These are phyloP conservation scores for Bufo bufo DNA, from an alignment of 2,113 vertebrate species.

Conservation along the genomic window DNA sequence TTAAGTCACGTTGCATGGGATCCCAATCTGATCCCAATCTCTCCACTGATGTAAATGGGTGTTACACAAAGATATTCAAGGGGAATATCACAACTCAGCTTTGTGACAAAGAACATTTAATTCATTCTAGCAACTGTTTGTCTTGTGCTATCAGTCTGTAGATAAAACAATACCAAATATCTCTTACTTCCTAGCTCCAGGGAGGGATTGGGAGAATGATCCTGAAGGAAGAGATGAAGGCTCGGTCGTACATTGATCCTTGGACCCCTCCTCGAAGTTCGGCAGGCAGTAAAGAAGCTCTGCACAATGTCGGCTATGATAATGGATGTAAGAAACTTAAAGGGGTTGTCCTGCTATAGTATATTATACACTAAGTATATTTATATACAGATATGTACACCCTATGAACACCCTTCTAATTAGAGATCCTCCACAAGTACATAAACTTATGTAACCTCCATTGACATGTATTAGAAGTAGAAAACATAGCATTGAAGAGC, in stretches of 20 bases:
- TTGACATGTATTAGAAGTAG: too few relatives aligned
- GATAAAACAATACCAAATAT: background rate
- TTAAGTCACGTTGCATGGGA: background rate
- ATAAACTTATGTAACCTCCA: too few relatives aligned
- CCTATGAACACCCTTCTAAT: too few relatives aligned
- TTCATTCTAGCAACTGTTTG: background rate
- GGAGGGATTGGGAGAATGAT: constrained; percentile 95
- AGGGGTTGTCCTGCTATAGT: too few relatives aligned
- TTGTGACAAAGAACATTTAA: background rate
- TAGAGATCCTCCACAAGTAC: too few relatives aligned
- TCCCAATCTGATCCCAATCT: too few relatives aligned
- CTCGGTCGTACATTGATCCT: constrained; percentile 92
- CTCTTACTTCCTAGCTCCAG: constrained; percentile 80
- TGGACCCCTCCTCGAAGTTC: constrained; percentile 95
- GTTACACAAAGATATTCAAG: background rate
- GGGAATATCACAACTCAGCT: background rate
- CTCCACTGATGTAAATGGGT: background rate
- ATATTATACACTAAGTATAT: too few relatives aligned
- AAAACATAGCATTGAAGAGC: too few relatives aligned
- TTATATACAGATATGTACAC: too few relatives aligned
- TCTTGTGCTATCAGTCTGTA: too few relatives aligned
- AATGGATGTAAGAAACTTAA: constrained; percentile 85
- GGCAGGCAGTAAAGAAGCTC: constrained; percentile 92
- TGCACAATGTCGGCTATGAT: constrained; percentile 85
- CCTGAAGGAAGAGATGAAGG: constrained; percentile 99